These are phyloP conservation scores for Chromis chromis DNA, from an alignment of 2,797 vertebrate genomes.

Conservation along the genomic window DNA sequence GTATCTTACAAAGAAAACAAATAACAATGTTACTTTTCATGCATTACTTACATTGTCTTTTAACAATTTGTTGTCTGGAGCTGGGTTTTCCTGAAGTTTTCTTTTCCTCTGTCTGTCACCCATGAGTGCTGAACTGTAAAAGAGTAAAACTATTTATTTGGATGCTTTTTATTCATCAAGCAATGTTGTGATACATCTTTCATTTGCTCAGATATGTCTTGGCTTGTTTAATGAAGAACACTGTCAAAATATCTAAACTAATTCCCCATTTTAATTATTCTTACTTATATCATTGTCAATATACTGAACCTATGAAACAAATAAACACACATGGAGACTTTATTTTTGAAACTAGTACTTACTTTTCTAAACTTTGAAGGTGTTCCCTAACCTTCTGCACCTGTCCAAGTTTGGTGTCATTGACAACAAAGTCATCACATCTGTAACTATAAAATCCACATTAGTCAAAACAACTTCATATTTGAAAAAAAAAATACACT, in stretches of 20 bases:
- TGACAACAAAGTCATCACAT: conserved; percentile 98
- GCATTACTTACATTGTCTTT: conserved; percentile 93
- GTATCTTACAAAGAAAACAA: conserved; percentile 4
- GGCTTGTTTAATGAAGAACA: neutral
- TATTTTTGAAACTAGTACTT: conserved; percentile 72
- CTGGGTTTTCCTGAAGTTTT: conserved; percentile 90
- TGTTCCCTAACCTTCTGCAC: conserved; percentile 97
- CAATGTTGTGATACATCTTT: neutral
- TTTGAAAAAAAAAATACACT: neutral
- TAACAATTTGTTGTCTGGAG: conserved; percentile 90
- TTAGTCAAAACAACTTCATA: neutral
- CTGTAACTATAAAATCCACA: conserved; percentile 88
- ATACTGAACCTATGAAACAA: neutral
- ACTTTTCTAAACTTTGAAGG: conserved; percentile 98
- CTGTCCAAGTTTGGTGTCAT: conserved; percentile 95
- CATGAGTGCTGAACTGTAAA: conserved; percentile 87
- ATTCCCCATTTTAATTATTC: neutral
- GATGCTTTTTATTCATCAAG: neutral
- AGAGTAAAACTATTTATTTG: conserved; percentile 30
- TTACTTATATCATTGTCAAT: neutral
- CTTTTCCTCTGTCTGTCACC: conserved; percentile 94
- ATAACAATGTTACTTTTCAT: conserved; percentile 1
- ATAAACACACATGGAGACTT: neutral
- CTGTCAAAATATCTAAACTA: conserved; percentile 11
- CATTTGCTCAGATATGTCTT: neutral